Percentiles rank a stretch among this genome's conserved stretches.
These are phyloP conservation scores for Caerostris darwini DNA, from an alignment of 1,140 invertebrate genomes.

Conservation along the genomic window DNA sequence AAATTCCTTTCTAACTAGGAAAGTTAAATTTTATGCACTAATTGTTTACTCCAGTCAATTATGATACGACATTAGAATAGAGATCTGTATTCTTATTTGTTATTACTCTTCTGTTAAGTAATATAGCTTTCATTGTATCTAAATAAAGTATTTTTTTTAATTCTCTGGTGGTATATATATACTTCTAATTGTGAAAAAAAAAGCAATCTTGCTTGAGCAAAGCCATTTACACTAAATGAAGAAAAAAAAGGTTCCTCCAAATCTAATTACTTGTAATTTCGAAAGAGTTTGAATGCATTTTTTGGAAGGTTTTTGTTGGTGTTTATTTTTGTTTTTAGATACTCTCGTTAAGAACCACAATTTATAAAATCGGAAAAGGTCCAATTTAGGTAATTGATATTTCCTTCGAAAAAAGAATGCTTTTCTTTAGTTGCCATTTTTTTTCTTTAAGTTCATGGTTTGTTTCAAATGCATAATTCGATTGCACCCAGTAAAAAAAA, in stretches of 20 bases:
- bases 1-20: too few species aligned
- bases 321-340: slow-evolving; percentile 5
- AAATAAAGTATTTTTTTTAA: background rate
- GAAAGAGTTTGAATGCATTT: background rate
- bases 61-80: too few species aligned
- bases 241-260: background rate
- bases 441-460: slow-evolving; percentile 18
- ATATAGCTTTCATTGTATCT: slow-evolving; percentile 12
- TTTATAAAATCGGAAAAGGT: slow-evolving; percentile 55
- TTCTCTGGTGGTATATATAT: slow-evolving; percentile 21
- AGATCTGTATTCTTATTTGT: background rate
- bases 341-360: slow-evolving; percentile 52
- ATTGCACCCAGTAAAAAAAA: background rate
- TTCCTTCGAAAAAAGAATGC: background rate
- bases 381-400: slow-evolving; percentile 71
- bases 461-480: slow-evolving; percentile 42
- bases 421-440: background rate
- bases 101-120: background rate
- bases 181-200: background rate
- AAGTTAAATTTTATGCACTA: too few species aligned
- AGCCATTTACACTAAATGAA: slow-evolving; percentile 41
- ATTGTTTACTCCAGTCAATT: too few species aligned
- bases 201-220: background rate
- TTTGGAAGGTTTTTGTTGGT: slow-evolving; percentile 35
- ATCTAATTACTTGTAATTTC: slow-evolving; percentile 65